Conservation (phyloP, 2,888 invertebrate species). For the Cataglyphis rosenhaueri region DNA sequence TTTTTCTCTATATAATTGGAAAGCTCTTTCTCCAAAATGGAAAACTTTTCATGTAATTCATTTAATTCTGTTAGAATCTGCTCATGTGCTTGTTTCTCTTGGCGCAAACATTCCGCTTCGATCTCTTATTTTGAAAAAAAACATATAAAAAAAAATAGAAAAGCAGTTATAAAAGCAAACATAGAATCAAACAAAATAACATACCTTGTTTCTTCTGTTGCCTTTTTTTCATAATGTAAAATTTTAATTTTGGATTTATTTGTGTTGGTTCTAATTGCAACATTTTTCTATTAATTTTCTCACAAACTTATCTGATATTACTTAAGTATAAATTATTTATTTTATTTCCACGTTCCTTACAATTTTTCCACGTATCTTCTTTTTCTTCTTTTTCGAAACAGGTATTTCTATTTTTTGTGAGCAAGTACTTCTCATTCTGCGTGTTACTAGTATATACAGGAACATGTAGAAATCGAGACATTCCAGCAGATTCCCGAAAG, state of each 20-base stretch:
- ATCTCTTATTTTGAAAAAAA: background rate
- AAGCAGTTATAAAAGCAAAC: background rate
- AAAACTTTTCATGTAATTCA: background rate
- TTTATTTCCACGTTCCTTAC: background rate
- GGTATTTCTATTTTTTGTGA: background rate
- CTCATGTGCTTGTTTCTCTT: background rate
- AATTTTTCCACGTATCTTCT: background rate
- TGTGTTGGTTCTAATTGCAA: background rate
- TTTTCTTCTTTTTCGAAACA: background rate
- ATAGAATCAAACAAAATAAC: slow-evolving; percentile 9
- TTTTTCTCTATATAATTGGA: background rate
- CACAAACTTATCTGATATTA: background rate
- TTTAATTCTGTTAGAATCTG: background rate
- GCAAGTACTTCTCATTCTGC: background rate
- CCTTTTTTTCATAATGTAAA: background rate
- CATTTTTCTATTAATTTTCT: background rate
- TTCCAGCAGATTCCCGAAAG: background rate
- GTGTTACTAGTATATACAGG: background rate
- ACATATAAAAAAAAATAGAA: background rate
- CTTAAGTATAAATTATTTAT: background rate
- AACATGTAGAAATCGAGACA: background rate
- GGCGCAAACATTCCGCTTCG: background rate
- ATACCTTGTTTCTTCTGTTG: background rate
- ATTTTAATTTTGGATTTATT: background rate
- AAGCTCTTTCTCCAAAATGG: background rate